Base-by-base conservation (phyloP, 1,140 invertebrate genomes). In the Lepidurus packardi region DNA sequence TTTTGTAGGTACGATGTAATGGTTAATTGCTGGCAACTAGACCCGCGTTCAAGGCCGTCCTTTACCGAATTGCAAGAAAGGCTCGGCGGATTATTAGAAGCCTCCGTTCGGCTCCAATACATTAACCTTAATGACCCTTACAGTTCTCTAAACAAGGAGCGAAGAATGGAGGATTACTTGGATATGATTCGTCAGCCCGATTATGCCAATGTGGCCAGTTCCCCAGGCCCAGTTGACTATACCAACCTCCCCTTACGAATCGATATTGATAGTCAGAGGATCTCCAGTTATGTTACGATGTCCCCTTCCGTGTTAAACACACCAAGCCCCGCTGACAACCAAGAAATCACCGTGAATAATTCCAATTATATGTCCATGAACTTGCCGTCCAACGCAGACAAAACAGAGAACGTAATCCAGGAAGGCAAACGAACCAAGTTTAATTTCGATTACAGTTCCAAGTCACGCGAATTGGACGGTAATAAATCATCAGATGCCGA, bases 41-140 rank as follows among this genome's bases (percentile, higher is more conserved):
- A 92, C 80, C 93, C 95, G 1, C 88, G 89, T 1, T 83, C 88
- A 13, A 85, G 95, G 78, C 95, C 96, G 1, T 87, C 90, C 42
- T 97, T 97, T 83, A 87, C 88, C 8, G 88, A 91, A 80, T 86
- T 97, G 45, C 90, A 91, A 34, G 88, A 92, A 73, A 87, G 86
- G 13, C 89, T 97, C 65, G 94, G 93, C 34, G 86, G 88, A 41
- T 89, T 95, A 82, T 86, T 97, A 34, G 92, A 95, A 82, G 92
- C 94, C 77, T 92, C 90, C 83, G 90, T 94, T 0, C 90, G 89
- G 5, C 84, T 94, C 92, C 91, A 94, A 83, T 96, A 95, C 83
- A 88, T 95, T 10, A 92, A 94, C 79, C 83, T 96, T n/a, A 95
- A 96, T 82, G 89, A 91, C n/a, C 89, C 90, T 0, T 96, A 94